Percentiles rank a stretch among this genome's conserved stretches.
These are phyloP conservation scores for Enteromius viviparus DNA, from an alignment of 2,797 vertebrate species.

Conservation along the genomic window DNA sequence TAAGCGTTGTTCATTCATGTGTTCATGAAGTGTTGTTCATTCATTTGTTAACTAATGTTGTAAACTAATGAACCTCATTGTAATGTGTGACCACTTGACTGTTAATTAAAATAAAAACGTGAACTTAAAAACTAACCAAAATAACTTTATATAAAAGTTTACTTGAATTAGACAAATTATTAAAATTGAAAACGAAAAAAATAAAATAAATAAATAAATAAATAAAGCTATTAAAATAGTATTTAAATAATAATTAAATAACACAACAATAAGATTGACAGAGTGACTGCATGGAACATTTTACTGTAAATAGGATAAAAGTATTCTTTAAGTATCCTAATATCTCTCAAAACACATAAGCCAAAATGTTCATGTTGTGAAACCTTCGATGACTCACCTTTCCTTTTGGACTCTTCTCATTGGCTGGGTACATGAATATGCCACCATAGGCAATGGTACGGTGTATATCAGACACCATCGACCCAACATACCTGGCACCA, in stretches of 20 bases:
- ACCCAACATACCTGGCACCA: constrained; percentile 92
- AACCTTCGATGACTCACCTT: constrained; percentile 78
- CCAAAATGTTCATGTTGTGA: not conserved
- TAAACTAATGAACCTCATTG: too few relatives aligned
- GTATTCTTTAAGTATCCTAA: not conserved
- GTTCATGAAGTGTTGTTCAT: too few relatives aligned
- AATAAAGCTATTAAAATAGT: not conserved
- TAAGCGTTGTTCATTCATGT: too few relatives aligned
- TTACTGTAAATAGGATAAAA: not conserved
- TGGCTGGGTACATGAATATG: constrained; percentile 97
- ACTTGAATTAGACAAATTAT: not conserved
- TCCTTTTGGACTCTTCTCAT: constrained; percentile 95
- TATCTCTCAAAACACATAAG: not conserved
- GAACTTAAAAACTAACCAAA: not conserved
- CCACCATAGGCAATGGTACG: constrained; percentile 94
- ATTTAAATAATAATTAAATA: not conserved
- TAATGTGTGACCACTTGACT: not conserved
- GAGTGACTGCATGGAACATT: not conserved
- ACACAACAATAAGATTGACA: constrained; percentile 3
- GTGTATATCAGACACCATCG: constrained; percentile 96
- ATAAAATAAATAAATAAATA: too few relatives aligned
- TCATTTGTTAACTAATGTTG: too few relatives aligned
- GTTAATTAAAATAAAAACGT: not conserved
- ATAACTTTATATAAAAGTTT: not conserved
- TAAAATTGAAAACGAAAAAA: not conserved